Evolutionary conservation across 2,888 invertebrate genomes (phyloP).

Genomic region (Drosophila acutilabella): DNA sequence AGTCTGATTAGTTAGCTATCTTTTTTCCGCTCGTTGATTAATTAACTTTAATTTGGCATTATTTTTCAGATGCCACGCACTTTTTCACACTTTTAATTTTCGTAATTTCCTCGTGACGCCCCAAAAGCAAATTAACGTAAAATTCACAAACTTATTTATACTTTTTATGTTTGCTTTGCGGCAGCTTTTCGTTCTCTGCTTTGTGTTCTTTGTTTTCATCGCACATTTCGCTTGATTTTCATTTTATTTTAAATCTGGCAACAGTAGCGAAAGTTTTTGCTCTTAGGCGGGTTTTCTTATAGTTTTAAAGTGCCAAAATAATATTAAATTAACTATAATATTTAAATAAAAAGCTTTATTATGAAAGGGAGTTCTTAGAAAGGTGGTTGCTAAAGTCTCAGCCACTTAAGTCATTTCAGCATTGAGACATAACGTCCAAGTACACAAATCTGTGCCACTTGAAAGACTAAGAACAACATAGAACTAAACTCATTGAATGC

Average conservation of each 20-base stretch:
- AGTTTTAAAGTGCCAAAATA: not conserved
- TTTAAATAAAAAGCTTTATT: too few species aligned
- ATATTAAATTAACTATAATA: not conserved
- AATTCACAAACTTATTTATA: constrained; percentile 41
- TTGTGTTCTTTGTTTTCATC: constrained; percentile 61
- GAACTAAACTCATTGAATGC: constrained; percentile 37
- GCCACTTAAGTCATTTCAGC: constrained; percentile 20
- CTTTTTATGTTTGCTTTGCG: constrained; percentile 16
- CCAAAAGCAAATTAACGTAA: constrained; percentile 1
- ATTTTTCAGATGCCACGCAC: constrained; percentile 28
- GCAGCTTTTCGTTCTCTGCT: constrained; percentile 30
- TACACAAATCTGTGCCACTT: constrained; percentile 47
- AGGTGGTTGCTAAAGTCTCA: constrained; percentile 1
- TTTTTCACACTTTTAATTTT: constrained; percentile 38
- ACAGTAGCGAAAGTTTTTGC: constrained; percentile 46
- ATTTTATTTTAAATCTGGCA: constrained; percentile 47
- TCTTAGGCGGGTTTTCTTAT: constrained; percentile 42
- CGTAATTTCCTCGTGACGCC: not conserved
- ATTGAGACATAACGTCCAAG: constrained; percentile 38
- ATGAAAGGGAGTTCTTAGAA: too few species aligned
- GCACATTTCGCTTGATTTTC: constrained; percentile 45
- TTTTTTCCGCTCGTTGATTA: not conserved
- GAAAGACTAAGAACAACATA: constrained; percentile 46
- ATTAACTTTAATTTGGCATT: constrained; percentile 13
- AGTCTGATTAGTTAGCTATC: not conserved